A percentile compares a stretch with the other conserved stretches of the same genome.
These are phyloP conservation scores for Rhinoraja longicauda DNA, from an alignment of 2,797 vertebrate genomes.

Conservation along the genomic window DNA sequence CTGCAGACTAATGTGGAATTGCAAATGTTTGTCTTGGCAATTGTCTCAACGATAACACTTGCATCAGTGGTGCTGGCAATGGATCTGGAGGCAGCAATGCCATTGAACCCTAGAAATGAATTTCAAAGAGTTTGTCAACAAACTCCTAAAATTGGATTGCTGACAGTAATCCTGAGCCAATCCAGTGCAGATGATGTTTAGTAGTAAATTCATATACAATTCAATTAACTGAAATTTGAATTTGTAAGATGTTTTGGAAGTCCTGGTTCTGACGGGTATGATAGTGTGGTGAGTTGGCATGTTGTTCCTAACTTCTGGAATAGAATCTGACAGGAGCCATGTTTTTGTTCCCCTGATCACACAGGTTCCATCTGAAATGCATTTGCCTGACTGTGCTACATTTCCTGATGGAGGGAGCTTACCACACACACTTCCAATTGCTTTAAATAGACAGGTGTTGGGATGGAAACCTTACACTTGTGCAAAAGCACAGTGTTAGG, in stretches of 20 bases:
- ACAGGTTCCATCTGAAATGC: not conserved
- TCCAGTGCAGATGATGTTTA: not conserved
- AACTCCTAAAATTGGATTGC: not conserved
- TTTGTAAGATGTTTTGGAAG: not conserved
- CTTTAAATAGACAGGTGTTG: not conserved
- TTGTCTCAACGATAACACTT: not conserved
- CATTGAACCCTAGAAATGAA: not conserved
- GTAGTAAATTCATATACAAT: not conserved
- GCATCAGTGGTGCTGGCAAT: not conserved
- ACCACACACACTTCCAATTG: not conserved
- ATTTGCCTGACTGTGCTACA: not conserved
- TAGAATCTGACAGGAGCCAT: conserved; percentile 5
- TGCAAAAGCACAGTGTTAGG: not conserved
- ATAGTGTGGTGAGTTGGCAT: not conserved
- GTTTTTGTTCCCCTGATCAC: not conserved
- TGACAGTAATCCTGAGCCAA: conserved; percentile 18
- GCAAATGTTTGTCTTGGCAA: conserved; percentile 25
- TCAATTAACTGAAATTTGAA: not conserved
- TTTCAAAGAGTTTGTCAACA: conserved; percentile 6
- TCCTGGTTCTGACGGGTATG: not conserved
- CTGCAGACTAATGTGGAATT: conserved; percentile 7
- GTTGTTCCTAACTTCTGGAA: not conserved
- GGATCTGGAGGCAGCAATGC: not conserved
- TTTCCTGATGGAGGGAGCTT: not conserved
- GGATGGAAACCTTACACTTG: not conserved